Evolutionary conservation across 2,888 invertebrate species (phyloP).

Genomic region (Heliconius charithonia): DNA sequence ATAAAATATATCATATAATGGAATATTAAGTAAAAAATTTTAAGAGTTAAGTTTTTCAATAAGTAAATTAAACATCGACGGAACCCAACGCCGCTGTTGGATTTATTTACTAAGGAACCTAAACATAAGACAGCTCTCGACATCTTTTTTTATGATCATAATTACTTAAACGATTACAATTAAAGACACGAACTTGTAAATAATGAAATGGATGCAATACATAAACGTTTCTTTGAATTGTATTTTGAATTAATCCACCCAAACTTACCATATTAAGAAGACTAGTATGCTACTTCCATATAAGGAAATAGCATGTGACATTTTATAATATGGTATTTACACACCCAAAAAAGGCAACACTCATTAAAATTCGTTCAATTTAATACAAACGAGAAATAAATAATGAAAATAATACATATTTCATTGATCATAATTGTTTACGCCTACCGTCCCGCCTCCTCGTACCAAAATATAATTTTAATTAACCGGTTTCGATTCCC

Average conservation of each 20-base stretch:
- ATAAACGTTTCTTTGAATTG: not conserved
- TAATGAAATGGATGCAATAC: not conserved
- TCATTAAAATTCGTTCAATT: conserved; percentile 9
- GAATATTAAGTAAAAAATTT: too few relatives aligned
- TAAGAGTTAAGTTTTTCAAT: too few relatives aligned
- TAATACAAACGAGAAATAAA: conserved; percentile 30
- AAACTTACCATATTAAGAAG: not conserved
- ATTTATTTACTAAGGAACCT: not conserved
- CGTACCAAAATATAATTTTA: conserved; percentile 47
- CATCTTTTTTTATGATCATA: not conserved
- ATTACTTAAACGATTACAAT: not conserved
- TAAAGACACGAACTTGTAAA: conserved; percentile 18
- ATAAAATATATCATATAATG: too few relatives aligned
- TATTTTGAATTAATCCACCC: conserved; percentile 13
- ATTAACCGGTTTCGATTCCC: conserved; percentile 44
- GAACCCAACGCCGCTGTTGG: not conserved
- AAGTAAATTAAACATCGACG: too few relatives aligned
- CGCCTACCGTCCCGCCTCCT: conserved; percentile 42
- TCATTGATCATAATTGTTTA: conserved; percentile 33
- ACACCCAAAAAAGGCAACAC: not conserved
- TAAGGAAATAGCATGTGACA: not conserved
- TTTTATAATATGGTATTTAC: conserved; percentile 5
- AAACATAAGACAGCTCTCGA: not conserved
- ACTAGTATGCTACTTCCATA: not conserved
- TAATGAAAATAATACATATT: conserved; percentile 32